Conservation (phyloP, 2,113 vertebrate genomes). For the Gambusia holbrooki region DNA sequence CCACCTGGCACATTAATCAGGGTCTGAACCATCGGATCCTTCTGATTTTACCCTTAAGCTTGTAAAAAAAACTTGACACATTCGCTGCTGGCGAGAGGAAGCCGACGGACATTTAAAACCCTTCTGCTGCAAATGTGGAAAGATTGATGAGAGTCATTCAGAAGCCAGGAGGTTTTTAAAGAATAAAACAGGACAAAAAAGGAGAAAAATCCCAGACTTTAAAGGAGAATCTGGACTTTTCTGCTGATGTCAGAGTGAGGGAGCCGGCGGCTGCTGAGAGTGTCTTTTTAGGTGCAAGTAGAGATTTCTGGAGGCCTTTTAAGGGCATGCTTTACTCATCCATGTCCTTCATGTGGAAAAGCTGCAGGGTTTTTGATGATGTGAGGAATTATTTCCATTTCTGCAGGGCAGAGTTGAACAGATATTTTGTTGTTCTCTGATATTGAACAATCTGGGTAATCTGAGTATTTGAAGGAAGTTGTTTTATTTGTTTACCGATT, state of each 20-base stretch:
- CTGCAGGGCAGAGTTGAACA: background rate
- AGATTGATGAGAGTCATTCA: background rate
- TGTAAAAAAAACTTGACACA: no score
- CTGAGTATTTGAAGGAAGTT: no score
- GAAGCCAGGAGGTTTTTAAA: background rate
- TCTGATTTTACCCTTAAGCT: no score
- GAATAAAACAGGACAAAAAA: background rate
- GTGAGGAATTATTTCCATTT: background rate
- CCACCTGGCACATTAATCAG: conserved; percentile 33
- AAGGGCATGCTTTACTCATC: conserved; percentile 27
- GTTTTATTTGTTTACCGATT: no score
- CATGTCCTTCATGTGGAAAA: conserved; percentile 16
- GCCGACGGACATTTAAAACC: background rate
- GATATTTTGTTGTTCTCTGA: no score
- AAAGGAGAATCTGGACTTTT: conserved; percentile 12
- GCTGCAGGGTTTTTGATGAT: conserved; percentile 13
- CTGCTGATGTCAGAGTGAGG: conserved; percentile 10
- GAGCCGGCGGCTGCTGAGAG: conserved; percentile 7
- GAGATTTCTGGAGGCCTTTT: conserved; percentile 30
- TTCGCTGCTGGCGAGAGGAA: conserved; percentile 15
- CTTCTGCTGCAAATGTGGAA: conserved; percentile 11
- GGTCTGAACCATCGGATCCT: no score
- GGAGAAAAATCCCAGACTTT: conserved; percentile 8
- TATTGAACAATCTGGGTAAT: no score
- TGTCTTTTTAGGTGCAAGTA: conserved; percentile 40